These are phyloP conservation scores for Drosophila eugracilis DNA, from an alignment of 1,140 invertebrate genomes.

Conservation along the genomic window DNA sequence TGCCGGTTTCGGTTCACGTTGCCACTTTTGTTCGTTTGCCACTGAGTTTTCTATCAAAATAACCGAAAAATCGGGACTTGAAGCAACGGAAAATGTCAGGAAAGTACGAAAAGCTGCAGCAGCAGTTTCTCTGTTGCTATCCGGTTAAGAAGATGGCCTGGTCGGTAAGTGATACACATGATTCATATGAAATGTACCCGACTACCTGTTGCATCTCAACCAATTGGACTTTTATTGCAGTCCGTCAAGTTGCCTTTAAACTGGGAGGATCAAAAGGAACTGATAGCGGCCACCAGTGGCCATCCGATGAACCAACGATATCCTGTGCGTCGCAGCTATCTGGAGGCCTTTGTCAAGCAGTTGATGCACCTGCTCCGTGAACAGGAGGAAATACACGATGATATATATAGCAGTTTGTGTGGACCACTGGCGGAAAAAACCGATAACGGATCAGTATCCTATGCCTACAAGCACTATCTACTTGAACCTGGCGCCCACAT, in stretches of 20 bases:
- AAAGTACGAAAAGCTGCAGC: slow-evolving; percentile 61
- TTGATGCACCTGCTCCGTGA: slow-evolving; percentile 62
- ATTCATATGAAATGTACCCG: not conserved
- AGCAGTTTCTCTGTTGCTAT: slow-evolving; percentile 75
- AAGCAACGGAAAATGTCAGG: slow-evolving; percentile 20
- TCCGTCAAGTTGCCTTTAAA: slow-evolving; percentile 50
- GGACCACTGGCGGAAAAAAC: slow-evolving; percentile 15
- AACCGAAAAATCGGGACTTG: not conserved
- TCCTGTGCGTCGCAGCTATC: slow-evolving; percentile 70
- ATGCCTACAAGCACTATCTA: slow-evolving; percentile 75
- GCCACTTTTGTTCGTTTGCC: not conserved
- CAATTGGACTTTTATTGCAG: slow-evolving; percentile 11
- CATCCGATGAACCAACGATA: slow-evolving; percentile 57
- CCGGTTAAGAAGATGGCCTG: slow-evolving; percentile 71
- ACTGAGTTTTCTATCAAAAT: not conserved
- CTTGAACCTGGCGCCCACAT: slow-evolving; percentile 42
- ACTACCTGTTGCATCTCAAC: slow-evolving; percentile 14
- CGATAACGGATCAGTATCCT: not conserved
- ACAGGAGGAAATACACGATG: slow-evolving; percentile 72
- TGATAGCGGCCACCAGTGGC: slow-evolving; percentile 63
- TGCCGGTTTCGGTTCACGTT: slow-evolving; percentile 5
- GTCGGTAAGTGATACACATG: slow-evolving; percentile 31
- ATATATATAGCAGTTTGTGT: slow-evolving; percentile 67
- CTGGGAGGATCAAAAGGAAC: slow-evolving; percentile 65
- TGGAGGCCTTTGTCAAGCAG: slow-evolving; percentile 75